phyloP scores from a whole-genome alignment of 2,113 vertebrate genomes.

The Cheirogaleus medius region DNA sequence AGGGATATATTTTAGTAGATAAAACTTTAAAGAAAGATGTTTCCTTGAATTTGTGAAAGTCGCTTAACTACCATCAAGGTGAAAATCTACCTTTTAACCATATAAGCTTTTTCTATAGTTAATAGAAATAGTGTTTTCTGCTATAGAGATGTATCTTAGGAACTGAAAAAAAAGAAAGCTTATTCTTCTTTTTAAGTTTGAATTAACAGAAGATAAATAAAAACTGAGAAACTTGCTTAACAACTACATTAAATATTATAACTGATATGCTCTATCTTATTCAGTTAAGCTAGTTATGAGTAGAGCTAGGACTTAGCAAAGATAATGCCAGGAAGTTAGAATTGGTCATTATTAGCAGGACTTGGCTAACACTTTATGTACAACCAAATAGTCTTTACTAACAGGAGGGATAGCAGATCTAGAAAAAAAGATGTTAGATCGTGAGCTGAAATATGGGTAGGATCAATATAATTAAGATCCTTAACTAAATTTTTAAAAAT shows the following conservation, averaged over 20 bases:
- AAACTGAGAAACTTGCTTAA: background rate
- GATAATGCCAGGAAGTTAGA: background rate
- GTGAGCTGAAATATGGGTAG: background rate
- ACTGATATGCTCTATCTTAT: background rate
- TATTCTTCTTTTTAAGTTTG: background rate
- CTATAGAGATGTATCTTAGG: background rate
- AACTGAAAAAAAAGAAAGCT: background rate
- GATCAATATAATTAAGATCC: background rate
- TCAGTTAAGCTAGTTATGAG: background rate
- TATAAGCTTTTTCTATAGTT: background rate
- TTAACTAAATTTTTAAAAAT: background rate
- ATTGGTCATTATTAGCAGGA: background rate
- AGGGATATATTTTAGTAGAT: background rate
- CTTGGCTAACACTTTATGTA: background rate
- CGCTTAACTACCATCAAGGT: background rate
- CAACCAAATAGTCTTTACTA: background rate
- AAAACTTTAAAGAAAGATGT: background rate
- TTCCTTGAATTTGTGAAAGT: constrained; percentile 8
- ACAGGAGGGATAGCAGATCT: background rate
- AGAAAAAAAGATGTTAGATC: background rate
- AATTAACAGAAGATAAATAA: background rate
- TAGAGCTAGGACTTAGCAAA: background rate
- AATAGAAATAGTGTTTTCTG: background rate
- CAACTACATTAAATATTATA: background rate
- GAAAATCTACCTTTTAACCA: background rate